phyloP scores from a whole-genome alignment of 2,113 vertebrate species.

The Piliocolobus tephrosceles region DNA sequence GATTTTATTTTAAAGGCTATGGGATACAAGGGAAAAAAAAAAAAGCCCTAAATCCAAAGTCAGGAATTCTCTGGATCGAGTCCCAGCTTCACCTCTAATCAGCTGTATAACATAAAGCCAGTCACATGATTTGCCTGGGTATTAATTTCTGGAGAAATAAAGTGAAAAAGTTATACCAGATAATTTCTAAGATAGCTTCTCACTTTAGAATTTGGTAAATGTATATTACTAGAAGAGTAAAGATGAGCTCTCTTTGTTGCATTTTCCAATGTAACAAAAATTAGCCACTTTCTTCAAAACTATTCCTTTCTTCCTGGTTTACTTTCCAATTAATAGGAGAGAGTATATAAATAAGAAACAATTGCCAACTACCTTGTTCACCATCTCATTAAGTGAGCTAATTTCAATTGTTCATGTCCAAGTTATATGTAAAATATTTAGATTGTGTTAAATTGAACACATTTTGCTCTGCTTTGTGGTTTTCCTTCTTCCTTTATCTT shows the following conservation, averaged over 20 bases:
- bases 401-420: not conserved
- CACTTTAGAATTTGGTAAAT: not conserved
- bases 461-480: not conserved
- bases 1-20: not conserved
- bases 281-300: not conserved
- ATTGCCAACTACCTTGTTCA: not conserved
- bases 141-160: not conserved
- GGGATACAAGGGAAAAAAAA: not conserved
- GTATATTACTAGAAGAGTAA: not conserved
- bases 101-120: not conserved
- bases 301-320: constrained; percentile 2
- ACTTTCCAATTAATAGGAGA: not conserved
- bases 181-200: not conserved
- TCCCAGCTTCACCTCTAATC: not conserved
- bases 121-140: not conserved
- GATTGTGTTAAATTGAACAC: not conserved
- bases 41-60: not conserved
- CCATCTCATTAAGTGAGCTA: not conserved
- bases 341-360: not conserved
- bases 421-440: constrained; percentile 3
- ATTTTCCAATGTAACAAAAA: not conserved
- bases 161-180: not conserved
- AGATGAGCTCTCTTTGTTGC: not conserved
- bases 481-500: constrained; percentile 26
- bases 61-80: not conserved